phyloP scores from a whole-genome alignment of 2,797 vertebrate genomes.

The Ambastaia sidthimunki region DNA sequence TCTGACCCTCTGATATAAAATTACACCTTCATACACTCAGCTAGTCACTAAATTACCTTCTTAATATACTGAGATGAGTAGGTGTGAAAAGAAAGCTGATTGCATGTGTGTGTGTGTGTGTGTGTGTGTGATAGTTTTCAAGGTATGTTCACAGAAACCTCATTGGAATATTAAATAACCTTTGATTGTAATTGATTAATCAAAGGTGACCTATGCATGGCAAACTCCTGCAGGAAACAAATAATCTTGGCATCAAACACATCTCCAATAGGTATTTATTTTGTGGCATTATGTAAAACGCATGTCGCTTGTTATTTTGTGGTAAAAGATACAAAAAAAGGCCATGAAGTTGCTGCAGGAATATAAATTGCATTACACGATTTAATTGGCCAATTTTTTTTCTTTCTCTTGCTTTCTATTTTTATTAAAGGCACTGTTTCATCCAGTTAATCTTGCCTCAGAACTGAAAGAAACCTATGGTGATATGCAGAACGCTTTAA shows the following conservation, averaged over 20 bases:
- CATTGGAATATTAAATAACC: slow-evolving; percentile 37
- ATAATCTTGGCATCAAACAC: slow-evolving; percentile 25
- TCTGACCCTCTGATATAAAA: slow-evolving; percentile 41
- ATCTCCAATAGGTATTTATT: slow-evolving; percentile 17
- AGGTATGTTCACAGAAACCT: slow-evolving; percentile 12
- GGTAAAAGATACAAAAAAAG: slow-evolving; percentile 19
- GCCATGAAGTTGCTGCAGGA: slow-evolving; percentile 4
- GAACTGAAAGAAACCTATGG: slow-evolving; percentile 42
- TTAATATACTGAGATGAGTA: slow-evolving; percentile 52
- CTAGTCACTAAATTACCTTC: slow-evolving; percentile 52
- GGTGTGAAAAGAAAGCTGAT: slow-evolving; percentile 2
- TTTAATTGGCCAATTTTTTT: slow-evolving; percentile 34
- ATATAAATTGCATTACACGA: slow-evolving; percentile 43
- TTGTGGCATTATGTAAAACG: slow-evolving; percentile 29
- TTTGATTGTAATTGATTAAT: slow-evolving; percentile 41
- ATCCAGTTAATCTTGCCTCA: slow-evolving; percentile 2
- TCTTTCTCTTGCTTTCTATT: slow-evolving; percentile 18
- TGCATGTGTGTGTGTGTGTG: not conserved
- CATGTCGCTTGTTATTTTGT: slow-evolving; percentile 3
- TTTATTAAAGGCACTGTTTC: slow-evolving; percentile 44
- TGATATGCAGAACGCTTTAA: slow-evolving; percentile 53
- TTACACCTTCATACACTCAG: slow-evolving; percentile 40
- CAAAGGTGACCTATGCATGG: slow-evolving; percentile 19
- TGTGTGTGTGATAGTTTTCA: not conserved
- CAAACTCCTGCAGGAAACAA: slow-evolving; percentile 12